phyloP scores from a whole-genome alignment of 2,113 vertebrate species.

The Dicaeum eximium region DNA sequence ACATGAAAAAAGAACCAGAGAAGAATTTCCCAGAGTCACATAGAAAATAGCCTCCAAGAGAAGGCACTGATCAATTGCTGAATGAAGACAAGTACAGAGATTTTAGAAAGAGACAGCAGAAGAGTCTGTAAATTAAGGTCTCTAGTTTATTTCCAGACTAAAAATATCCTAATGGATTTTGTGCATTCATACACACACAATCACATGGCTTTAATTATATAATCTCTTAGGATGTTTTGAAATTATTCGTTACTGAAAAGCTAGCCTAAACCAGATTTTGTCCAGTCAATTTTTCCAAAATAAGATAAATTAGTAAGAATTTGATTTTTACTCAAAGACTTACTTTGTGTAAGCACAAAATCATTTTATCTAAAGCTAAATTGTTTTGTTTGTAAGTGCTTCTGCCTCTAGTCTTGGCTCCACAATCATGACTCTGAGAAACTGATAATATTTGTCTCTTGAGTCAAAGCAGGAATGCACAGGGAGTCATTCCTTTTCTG shows the following conservation, averaged over 20 bases:
- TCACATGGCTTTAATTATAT: neutral
- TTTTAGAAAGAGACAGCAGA: neutral
- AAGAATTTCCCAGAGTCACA: neutral
- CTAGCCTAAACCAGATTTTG: neutral
- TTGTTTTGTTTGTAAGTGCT: neutral
- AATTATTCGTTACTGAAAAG: neutral
- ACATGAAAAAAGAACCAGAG: neutral
- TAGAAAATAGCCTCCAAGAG: neutral
- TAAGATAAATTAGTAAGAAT: neutral
- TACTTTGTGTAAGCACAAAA: neutral
- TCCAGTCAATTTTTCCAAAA: neutral
- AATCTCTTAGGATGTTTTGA: neutral
- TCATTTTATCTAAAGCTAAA: neutral
- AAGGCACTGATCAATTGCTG: neutral
- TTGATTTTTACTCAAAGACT: neutral
- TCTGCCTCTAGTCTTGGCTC: neutral
- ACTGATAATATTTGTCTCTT: neutral
- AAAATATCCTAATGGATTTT: neutral
- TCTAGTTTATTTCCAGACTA: neutral
- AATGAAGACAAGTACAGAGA: neutral
- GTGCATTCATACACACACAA: neutral
- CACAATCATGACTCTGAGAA: neutral
- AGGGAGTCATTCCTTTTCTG: neutral
- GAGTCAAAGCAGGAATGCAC: neutral
- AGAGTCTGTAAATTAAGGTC: neutral